Percentiles rank a stretch among this genome's conserved stretches.
phyloP scores from a whole-genome alignment of 2,113 vertebrate species.

The Pica pica region DNA sequence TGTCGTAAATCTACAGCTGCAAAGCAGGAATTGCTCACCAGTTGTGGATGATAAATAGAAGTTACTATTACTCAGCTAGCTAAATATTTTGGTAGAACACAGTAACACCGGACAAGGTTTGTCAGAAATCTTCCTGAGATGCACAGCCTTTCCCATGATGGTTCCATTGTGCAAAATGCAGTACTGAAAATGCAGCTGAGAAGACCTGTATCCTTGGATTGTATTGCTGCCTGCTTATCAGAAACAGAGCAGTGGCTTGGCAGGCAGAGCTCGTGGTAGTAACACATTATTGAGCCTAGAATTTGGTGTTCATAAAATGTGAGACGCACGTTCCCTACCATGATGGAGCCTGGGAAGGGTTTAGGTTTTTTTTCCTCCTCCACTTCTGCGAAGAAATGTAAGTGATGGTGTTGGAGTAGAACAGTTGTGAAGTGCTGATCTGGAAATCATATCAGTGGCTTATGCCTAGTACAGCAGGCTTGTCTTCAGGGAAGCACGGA shows the following conservation, averaged over 20 bases:
- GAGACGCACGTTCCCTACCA: rapidly evolving
- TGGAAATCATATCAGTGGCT: constrained; percentile 25
- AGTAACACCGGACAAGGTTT: neutral
- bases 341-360: neutral
- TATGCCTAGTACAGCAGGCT: neutral
- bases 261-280: neutral
- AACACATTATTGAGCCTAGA: neutral
- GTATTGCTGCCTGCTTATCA: neutral
- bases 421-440: neutral
- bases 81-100: constrained; percentile 21
- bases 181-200: neutral
- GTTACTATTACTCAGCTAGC: neutral
- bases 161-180: neutral
- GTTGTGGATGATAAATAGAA: neutral
- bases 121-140: neutral
- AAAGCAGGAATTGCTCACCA: neutral
- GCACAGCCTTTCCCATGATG: neutral
- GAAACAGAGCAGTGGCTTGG: neutral
- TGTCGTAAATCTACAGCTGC: neutral
- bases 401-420: neutral
- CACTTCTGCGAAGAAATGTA: neutral
- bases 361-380: neutral
- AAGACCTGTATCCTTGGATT: neutral
- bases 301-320: neutral
- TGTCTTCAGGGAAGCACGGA: neutral